These are phyloP conservation scores for Dinoponera quadriceps DNA, from an alignment of 1,140 invertebrate species.

Conservation along the genomic window DNA sequence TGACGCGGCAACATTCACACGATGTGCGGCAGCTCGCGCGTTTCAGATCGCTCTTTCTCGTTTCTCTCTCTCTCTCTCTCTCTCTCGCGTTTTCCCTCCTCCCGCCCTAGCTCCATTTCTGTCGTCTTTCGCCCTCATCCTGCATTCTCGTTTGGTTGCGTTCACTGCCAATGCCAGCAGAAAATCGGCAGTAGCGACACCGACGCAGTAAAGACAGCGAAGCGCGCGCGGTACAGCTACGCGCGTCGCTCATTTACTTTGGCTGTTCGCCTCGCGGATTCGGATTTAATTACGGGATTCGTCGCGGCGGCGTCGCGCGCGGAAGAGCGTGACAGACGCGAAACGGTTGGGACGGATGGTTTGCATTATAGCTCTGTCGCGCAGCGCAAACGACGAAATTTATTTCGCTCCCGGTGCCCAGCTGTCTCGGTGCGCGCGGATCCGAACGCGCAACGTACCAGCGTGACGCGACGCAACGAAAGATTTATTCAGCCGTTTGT, in stretches of 20 bases:
- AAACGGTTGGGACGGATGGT: slow-evolving; percentile 41
- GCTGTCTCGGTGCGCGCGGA: slow-evolving; percentile 22
- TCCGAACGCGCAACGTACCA: slow-evolving; percentile 13
- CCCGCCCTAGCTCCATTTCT: slow-evolving; percentile 23
- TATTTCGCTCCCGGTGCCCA: slow-evolving; percentile 36
- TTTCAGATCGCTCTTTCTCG: slow-evolving; percentile 44
- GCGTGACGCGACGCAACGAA: slow-evolving; percentile 6
- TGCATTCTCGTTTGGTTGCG: slow-evolving; percentile 29
- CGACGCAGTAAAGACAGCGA: slow-evolving; percentile 33
- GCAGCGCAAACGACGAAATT: slow-evolving; percentile 54
- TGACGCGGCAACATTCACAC: slow-evolving; percentile 73
- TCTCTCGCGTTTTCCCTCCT: background rate
- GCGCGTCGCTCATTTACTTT: slow-evolving; percentile 73
- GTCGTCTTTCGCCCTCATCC: slow-evolving; percentile 15
- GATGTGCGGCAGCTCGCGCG: slow-evolving; percentile 34
- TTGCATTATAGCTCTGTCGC: slow-evolving; percentile 33
- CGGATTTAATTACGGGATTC: slow-evolving; percentile 72
- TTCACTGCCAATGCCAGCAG: slow-evolving; percentile 65
- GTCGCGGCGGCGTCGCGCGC: slow-evolving; percentile 17
- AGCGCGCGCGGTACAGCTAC: background rate
- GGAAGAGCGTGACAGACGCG: slow-evolving; percentile 51
- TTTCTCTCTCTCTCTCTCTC: background rate
- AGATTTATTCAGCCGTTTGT: slow-evolving; percentile 28
- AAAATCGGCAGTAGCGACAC: slow-evolving; percentile 43
- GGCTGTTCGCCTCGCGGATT: slow-evolving; percentile 59